Base-by-base conservation (phyloP, 2,888 invertebrate species). In the Crioceris asparagi region DNA sequence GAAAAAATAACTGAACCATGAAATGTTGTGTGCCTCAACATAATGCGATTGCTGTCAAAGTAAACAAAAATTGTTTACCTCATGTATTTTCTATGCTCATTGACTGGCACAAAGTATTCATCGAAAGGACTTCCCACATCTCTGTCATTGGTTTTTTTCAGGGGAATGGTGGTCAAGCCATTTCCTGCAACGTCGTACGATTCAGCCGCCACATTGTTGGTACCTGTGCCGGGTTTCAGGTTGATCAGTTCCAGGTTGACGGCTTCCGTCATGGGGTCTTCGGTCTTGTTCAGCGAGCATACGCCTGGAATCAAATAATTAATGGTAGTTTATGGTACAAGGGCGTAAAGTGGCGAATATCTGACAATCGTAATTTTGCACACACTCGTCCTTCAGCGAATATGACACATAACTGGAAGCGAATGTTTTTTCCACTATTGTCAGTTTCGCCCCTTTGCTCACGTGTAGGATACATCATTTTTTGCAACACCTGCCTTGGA, bases 91-190 rank as follows among this genome's bases (percentile, higher is more conserved):
- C 79, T 75, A 62, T 84, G 84, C 57, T 84, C 83, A 59, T 86
- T 84, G 46, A 86, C 84, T 18, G 85, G 83, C 44, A 86, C 83
- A 61, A 85, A 85, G 64, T 85, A 85, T 55, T 85, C 84, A 54
- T 84, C 83, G 60, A 84, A 83, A 4, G 81, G 79, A 60, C 81
- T 81, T 21, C 73, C 70, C 15, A 77, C 69, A 47, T 74, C 75
- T 52, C 74, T 71, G 45, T 78, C 77, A 4, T 73, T 73, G 39
- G 77, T 77, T 58, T 77, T 79, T 61, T 79, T 80, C 30, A 69
- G 57, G 2, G 72, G 72, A 36, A 72, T 69, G 14, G 61, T 60
- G 18, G 58, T 64, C 31, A 64, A 51, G 12, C 63, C 65, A 35
- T 60, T 61, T 5, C 42, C 29, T 6, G 35, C 42, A 38, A 48